Base-by-base conservation (phyloP, 2,113 vertebrate genomes). In the Oncorhynchus tshawytscha region DNA sequence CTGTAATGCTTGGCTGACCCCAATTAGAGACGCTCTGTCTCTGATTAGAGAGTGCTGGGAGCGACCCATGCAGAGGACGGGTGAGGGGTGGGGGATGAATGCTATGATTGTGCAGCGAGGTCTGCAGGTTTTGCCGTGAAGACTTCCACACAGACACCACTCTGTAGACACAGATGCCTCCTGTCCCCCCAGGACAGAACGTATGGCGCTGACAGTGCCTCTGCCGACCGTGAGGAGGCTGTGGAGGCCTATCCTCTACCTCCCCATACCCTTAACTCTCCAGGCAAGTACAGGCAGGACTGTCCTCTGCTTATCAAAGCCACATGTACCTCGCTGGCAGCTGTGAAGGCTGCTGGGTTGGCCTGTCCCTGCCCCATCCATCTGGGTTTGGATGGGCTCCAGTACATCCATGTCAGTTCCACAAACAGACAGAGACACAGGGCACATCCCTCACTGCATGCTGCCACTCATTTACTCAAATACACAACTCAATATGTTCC, bases 1-100 rank as follows among this genome's bases (percentile, higher is more conserved):
- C 34, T 54, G 39, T 31, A 39, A n/a, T 54, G 65, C 69, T 72
- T 64, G 11, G 71, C 68, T 78, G 73, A 82, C 75, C 72, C 67
- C 76, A 77, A 78, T 83, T 83, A 76, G 73, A 72, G 75, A 80
- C 69, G 59, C 74, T 77, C 22, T 81, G 74, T 64, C 48, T 62
- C 83, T 80, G 69, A 86, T 86, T 80, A 75, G 74, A 49, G n/a
- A 70, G n/a, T 51, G 69, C 73, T 60, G 54, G 73, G 71, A 74
- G 73, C 48, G 20, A 22, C 59, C 72, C 67, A 70, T 13, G 9
- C 15, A n/a, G 68, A 9, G 13, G 65, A 31, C 16, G 67, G 51
- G 39, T 45, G 39, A 9, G 39, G 7, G 6, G 39, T 45, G 39
- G 7, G 39, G 39, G 27, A 73, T 74, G 73, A 84, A 82, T 77